Base-by-base conservation (phyloP, 1,140 invertebrate genomes). In the Eumeta japonica region DNA sequence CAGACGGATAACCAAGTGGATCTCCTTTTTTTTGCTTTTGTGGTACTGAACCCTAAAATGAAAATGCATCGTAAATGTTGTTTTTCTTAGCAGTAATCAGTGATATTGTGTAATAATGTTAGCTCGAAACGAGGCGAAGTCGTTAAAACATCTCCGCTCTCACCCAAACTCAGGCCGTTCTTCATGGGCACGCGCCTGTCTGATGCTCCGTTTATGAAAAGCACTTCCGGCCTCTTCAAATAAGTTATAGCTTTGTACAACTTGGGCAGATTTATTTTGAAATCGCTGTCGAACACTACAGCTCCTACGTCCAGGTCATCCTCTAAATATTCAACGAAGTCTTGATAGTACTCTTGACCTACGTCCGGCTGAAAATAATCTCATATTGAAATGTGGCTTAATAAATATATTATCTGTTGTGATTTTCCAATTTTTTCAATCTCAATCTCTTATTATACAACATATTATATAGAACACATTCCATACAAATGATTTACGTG, bases 261-360 rank as follows among this genome's bases (percentile, higher is more conserved):
- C 39, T 78, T 79, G 0, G 64, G 41, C 9, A 71, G 42, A 17
- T 58, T 76, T 9, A 78, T 41, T 53, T 73, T 75, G 39, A 73
- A 76, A 44, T 79, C 77, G 28, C 75, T 67, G 55, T 79, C 78
- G 35, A 78, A 62, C 5, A 78, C 52, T 9, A 79, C 77, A 3
- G 79, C 79, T 0, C 77, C 57, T 10, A 80, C 60, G 2, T 72
- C 70, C 12, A 68, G 45, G 9, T 71, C 52, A 11, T 67, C 55
- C 10, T 58, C 50, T 2, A 77, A 48, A 27, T 70, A 60, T 16
- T 54, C 32, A 1, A 52, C 40, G 35, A 68, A 62, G 12, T 64
- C 57, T 3, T 32, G 19, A 28, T 55, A 73, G 32, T 28, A 55
- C 3, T 77, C 74, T 9, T 66, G 42, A 2, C 53, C 36, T 1